phyloP scores from a whole-genome alignment of 2,888 invertebrate genomes.

The Drosophila infuscata region DNA sequence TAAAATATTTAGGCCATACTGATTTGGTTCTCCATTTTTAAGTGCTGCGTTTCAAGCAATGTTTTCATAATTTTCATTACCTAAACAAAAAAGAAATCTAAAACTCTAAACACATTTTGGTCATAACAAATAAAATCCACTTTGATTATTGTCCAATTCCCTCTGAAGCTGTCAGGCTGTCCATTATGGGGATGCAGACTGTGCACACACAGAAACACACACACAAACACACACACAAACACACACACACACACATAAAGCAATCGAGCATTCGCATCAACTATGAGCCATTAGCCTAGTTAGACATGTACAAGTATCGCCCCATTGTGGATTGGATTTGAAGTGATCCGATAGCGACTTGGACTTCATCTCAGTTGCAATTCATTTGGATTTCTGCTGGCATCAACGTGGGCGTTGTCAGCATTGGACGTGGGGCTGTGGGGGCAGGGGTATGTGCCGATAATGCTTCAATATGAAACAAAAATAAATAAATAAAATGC shows the following conservation, averaged over 20 bases:
- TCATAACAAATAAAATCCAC: background rate
- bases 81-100: background rate
- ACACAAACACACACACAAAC: background rate
- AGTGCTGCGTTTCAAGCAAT: background rate
- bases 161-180: constrained; percentile 10
- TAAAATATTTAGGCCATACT: no score
- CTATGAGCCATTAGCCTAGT: constrained; percentile 55
- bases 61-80: background rate
- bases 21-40: background rate
- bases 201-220: background rate
- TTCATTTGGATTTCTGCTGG: constrained; percentile 42
- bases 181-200: constrained; percentile 3
- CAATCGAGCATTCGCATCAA: constrained; percentile 42
- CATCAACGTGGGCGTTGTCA: constrained; percentile 6
- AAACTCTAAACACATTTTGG: background rate
- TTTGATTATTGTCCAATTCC: constrained; percentile 15
- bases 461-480: constrained; percentile 52
- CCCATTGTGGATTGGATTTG: constrained; percentile 21
- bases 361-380: constrained; percentile 46
- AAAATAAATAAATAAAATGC: constrained; percentile 51
- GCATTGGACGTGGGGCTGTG: background rate
- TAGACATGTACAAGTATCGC: constrained; percentile 18
- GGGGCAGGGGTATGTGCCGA: constrained; percentile 27
- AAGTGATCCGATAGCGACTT: constrained; percentile 31
- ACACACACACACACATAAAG: background rate